A percentile compares a stretch with the other conserved stretches of the same genome.
Evolutionary conservation across 2,113 vertebrate genomes (phyloP).

Genomic region (Ptilorrhoa leucosticta): DNA sequence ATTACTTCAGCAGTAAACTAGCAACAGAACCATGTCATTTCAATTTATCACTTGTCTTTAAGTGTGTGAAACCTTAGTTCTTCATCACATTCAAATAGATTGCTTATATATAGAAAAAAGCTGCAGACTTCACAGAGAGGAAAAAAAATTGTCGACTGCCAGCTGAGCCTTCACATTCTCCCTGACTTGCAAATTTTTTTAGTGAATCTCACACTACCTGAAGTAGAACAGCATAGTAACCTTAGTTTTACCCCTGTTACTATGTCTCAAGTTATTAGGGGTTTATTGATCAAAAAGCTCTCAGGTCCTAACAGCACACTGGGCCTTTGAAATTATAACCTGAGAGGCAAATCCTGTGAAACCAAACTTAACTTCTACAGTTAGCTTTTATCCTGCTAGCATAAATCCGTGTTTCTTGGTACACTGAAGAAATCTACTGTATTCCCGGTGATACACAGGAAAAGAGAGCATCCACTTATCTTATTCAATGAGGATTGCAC

Average conservation of each 20-base stretch:
- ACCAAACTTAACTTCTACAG: not conserved
- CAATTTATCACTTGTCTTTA: constrained; percentile 37
- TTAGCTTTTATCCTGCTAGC: not conserved
- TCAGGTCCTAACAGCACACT: not conserved
- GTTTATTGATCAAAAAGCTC: constrained; percentile 3
- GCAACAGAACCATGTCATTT: constrained; percentile 6
- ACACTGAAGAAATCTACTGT: not conserved
- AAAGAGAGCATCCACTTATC: not conserved
- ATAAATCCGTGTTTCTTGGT: not conserved
- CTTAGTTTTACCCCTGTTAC: not conserved
- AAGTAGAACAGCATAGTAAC: not conserved
- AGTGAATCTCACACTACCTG: not conserved
- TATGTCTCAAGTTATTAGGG: not conserved
- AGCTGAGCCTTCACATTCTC: not conserved
- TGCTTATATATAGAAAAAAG: not conserved
- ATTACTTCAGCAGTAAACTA: constrained; percentile 30
- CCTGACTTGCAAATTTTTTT: constrained; percentile 1
- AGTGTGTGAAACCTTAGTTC: constrained; percentile 15
- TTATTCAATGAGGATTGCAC: not conserved
- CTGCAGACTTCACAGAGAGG: not conserved
- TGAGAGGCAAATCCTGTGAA: not conserved
- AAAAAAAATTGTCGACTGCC: not conserved
- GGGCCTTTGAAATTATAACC: not conserved
- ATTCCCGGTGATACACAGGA: not conserved
- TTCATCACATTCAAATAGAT: not conserved